A percentile compares a stretch with the other conserved stretches of the same genome.
phyloP scores from a whole-genome alignment of 30 jellyfish, hydroid and myxozoan species.

The Euphysa ruthae region DNA sequence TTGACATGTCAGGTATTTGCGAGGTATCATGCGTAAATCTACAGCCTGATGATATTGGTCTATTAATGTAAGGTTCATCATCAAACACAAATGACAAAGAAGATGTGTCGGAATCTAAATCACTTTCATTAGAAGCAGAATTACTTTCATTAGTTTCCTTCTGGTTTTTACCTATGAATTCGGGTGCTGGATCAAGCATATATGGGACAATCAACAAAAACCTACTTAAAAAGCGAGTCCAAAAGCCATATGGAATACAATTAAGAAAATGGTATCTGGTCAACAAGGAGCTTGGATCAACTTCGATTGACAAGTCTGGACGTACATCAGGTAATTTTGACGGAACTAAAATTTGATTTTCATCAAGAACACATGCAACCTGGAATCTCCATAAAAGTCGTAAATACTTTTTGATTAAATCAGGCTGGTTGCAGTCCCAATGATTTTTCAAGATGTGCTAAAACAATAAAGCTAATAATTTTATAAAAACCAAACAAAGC shows the following conservation, averaged over 20 bases:
- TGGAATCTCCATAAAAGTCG: slow-evolving; percentile 80
- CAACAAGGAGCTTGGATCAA: slow-evolving; percentile 3
- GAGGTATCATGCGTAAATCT: no score
- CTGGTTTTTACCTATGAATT: no score
- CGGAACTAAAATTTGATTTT: slow-evolving; percentile 75
- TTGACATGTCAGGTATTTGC: no score
- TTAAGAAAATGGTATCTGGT: slow-evolving; percentile 53
- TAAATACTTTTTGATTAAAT: slow-evolving; percentile 24
- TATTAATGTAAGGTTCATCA: no score
- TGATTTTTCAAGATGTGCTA: not conserved
- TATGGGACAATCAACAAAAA: slow-evolving; percentile 53
- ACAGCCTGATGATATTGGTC: no score
- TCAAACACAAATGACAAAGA: no score
- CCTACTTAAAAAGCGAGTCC: slow-evolving; percentile 86
- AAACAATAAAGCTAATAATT: not conserved
- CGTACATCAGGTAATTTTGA: slow-evolving; percentile 40
- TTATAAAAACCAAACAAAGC: no score
- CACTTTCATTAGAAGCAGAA: no score
- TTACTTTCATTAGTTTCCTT: no score
- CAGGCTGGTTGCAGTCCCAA: not conserved
- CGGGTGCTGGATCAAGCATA: slow-evolving; percentile 48
- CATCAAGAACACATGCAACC: slow-evolving; percentile 81
- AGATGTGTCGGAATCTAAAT: no score
- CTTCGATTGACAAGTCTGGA: not conserved
- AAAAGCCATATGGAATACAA: slow-evolving; percentile 87